These are phyloP conservation scores for Decapterus maruadsi DNA, from an alignment of 2,797 vertebrate genomes.

Conservation along the genomic window DNA sequence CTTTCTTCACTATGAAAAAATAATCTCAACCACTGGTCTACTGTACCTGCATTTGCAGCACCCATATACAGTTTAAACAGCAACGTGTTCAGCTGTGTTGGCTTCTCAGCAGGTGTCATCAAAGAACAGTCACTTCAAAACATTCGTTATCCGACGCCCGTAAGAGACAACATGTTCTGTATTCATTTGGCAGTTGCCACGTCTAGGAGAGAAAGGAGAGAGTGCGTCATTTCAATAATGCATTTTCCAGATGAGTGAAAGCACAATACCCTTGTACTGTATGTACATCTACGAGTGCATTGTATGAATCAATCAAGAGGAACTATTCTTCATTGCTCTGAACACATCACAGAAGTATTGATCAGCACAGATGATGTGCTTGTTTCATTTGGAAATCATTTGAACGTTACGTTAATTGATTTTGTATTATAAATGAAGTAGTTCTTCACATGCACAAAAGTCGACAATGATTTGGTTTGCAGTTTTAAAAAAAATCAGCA, in stretches of 20 bases:
- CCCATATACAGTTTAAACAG: constrained; percentile 46
- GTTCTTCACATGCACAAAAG: constrained; percentile 1
- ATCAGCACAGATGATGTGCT: not conserved
- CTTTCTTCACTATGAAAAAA: constrained; percentile 66
- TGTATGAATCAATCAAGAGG: constrained; percentile 18
- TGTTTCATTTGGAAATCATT: not conserved
- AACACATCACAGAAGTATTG: not conserved
- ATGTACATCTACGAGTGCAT: not conserved
- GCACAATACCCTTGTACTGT: not conserved
- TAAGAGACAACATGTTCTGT: constrained; percentile 73
- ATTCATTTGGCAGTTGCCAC: constrained; percentile 75
- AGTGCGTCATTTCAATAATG: not conserved
- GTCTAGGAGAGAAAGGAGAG: constrained; percentile 65
- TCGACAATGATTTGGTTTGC: constrained; percentile 51
- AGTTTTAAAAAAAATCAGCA: constrained; percentile 28
- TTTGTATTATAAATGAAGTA: constrained; percentile 9
- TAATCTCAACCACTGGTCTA: constrained; percentile 49
- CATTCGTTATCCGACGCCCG: constrained; percentile 79
- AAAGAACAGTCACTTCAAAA: constrained; percentile 83
- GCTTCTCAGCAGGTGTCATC: constrained; percentile 49
- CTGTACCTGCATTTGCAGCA: constrained; percentile 11
- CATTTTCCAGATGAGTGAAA: not conserved
- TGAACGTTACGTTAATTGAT: constrained; percentile 18
- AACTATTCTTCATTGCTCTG: not conserved
- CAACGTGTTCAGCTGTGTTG: constrained; percentile 15